Evolutionary conservation across 2,797 vertebrate species (phyloP), one percentile per base, ranked within the genome.

Genomic region (Aldrovandia affinis): DNA sequence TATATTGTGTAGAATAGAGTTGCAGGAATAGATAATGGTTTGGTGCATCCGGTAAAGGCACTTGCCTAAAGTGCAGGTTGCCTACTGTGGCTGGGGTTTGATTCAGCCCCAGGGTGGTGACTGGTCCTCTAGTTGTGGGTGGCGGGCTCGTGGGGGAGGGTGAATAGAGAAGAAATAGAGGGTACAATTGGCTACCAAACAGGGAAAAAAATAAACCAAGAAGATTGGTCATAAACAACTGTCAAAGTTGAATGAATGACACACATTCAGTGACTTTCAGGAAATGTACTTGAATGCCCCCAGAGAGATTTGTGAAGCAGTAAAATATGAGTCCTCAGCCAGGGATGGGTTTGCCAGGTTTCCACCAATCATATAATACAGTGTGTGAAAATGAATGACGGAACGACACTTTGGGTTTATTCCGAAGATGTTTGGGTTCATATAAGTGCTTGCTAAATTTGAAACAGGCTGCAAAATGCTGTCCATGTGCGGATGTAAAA

Each of bases 351-450:
- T 79, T 80, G n/a, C 39, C 77, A 30, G 39, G 44, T 50, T 47
- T 44, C 59, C 75, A n/a, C 57, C 44, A 20, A 59, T 10, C 54
- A 44, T 70, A 4, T 81, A 47, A 83, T 78, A 30, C 3, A 44
- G 39, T 1, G 79, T 55, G 52, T 78, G 57, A 52, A n/a, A 20
- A 73, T 79, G 30, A 42, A 47, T 55, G 75, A 85, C 33, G 54
- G 82, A 80, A 85, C 83, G 30, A 44, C 81, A 82, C 85, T 84
- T 80, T 73, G 63, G 83, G 80, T n/a, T 81, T 28, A 73, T 83
- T 85, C 73, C 70, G 70, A 73, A 87, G 83, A 85, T 83, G 75
- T 85, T 84, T 85, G 86, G 61, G 70, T 83, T 85, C 63, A 68
- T 75, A 82, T 85, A 81, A 85, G 55, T 82, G 80, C 82, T 79